Conservation (phyloP, 2,113 vertebrate species). For the Bubo scandiacus region DNA sequence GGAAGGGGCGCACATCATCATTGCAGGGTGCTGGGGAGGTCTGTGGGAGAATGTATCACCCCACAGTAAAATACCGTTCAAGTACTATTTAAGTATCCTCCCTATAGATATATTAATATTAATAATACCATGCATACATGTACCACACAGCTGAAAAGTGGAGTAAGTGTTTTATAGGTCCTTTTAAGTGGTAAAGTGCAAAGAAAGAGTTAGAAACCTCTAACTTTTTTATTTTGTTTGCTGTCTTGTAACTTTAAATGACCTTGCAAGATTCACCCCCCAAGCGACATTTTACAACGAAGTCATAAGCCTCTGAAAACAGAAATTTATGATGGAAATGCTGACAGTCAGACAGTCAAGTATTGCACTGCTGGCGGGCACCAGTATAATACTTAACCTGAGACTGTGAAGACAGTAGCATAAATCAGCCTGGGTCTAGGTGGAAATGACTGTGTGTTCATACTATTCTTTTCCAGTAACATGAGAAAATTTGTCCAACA, state of each 20-base stretch:
- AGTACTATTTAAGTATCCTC: constrained; percentile 16
- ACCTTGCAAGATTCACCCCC: constrained; percentile 64
- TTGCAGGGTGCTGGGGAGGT: neutral
- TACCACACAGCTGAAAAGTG: neutral
- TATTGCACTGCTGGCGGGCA: constrained; percentile 9
- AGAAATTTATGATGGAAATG: constrained; percentile 70
- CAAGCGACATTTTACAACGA: constrained; percentile 62
- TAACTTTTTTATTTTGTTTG: constrained; percentile 57
- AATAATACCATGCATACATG: constrained; percentile 6
- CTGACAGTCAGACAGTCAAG: constrained; percentile 46
- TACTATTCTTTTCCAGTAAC: constrained; percentile 43
- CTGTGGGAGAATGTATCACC: neutral
- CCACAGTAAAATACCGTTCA: neutral
- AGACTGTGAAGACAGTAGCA: constrained; percentile 35
- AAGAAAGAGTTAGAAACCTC: constrained; percentile 46
- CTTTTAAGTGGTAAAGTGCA: constrained; percentile 36
- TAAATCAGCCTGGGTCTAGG: constrained; percentile 64
- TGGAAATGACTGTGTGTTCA: constrained; percentile 11
- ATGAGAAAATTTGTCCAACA: constrained; percentile 36
- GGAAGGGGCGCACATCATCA: neutral
- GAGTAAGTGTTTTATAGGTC: constrained; percentile 9
- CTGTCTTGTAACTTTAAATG: constrained; percentile 67
- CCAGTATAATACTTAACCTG: constrained; percentile 43
- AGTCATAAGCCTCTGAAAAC: constrained; percentile 69
- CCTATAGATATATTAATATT: neutral